Evolutionary conservation across 2,888 invertebrate species (phyloP).

Genomic region (Fissipunctia ypsillon): DNA sequence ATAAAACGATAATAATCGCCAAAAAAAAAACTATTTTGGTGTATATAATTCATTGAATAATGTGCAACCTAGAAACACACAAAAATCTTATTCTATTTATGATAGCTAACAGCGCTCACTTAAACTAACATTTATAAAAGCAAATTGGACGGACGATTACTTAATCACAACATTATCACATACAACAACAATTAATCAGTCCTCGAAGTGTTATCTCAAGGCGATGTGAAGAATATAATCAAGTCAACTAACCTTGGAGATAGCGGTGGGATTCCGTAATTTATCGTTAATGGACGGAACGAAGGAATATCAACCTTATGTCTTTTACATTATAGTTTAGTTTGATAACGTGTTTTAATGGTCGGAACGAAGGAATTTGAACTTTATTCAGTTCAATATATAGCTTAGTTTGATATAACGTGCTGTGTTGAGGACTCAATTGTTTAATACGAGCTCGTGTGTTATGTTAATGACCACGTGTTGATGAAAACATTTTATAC

Average conservation of each 20-base stretch:
- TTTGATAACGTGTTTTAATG: neutral
- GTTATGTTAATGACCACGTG: slow-evolving; percentile 36
- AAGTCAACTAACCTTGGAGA: slow-evolving; percentile 61
- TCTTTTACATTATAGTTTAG: slow-evolving; percentile 23
- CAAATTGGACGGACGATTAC: slow-evolving; percentile 51
- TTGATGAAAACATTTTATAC: slow-evolving; percentile 3
- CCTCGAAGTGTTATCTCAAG: slow-evolving; percentile 48
- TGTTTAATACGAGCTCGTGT: slow-evolving; percentile 11
- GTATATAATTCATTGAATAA: neutral
- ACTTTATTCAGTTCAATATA: neutral
- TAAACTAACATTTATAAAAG: slow-evolving; percentile 2
- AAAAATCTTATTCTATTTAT: neutral
- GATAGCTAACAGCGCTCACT: slow-evolving; percentile 3
- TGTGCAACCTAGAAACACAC: neutral
- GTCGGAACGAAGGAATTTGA: neutral
- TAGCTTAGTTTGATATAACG: neutral
- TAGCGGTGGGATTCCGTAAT: slow-evolving; percentile 46
- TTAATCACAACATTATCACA: slow-evolving; percentile 42
- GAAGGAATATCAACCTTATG: slow-evolving; percentile 67
- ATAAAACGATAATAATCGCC: too few relatives aligned
- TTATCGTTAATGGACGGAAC: slow-evolving; percentile 69
- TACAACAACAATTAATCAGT: slow-evolving; percentile 38
- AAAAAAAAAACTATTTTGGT: too few relatives aligned
- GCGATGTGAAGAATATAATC: slow-evolving; percentile 29
- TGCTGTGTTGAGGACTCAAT: neutral